Conservation (phyloP, 2,888 invertebrate genomes). For the Heteromurus nitidus region DNA sequence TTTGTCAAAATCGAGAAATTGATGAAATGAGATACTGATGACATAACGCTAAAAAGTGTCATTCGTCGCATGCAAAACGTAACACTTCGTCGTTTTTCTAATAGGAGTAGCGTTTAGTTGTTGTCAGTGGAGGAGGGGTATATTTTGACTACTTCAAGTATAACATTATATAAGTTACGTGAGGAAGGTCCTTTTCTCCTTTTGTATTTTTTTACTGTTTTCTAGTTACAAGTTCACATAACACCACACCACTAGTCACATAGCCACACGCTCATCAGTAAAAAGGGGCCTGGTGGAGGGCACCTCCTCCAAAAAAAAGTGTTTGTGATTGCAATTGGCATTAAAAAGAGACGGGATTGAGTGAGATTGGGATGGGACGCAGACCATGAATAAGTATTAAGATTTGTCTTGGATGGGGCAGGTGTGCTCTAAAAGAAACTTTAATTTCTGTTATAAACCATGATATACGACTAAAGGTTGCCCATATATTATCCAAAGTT, state of each 20-base stretch:
- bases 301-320: conserved; percentile 35
- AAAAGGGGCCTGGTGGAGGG: neutral
- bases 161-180: too few relatives aligned
- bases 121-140: neutral
- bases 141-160: neutral
- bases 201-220: too few relatives aligned
- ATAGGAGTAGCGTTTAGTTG: too few relatives aligned
- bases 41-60: too few relatives aligned
- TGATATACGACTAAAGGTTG: conserved; percentile 47
- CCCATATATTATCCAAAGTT: conserved; percentile 41
- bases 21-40: too few relatives aligned
- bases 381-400: conserved; percentile 35
- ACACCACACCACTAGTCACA: too few relatives aligned
- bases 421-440: neutral
- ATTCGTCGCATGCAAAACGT: too few relatives aligned
- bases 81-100: too few relatives aligned
- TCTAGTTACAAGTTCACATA: too few relatives aligned
- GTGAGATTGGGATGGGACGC: neutral
- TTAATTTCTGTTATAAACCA: conserved; percentile 8
- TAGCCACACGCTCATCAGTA: too few relatives aligned
- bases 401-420: neutral
- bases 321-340: neutral
- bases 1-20: too few relatives aligned
- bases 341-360: neutral
- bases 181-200: neutral